phyloP scores from a whole-genome alignment of 2,888 invertebrate species.

The Perithous albicinctus region DNA sequence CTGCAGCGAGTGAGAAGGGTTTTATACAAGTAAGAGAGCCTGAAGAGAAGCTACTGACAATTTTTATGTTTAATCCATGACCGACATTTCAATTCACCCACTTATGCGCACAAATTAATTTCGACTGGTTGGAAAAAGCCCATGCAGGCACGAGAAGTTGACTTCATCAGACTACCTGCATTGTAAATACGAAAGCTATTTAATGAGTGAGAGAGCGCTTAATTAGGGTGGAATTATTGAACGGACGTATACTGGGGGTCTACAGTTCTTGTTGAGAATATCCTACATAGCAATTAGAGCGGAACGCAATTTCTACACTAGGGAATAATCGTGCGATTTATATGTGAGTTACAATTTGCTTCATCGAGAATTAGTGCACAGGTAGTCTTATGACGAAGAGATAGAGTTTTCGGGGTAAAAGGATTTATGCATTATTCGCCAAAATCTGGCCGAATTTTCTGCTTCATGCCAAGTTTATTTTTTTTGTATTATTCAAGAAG shows the following conservation, averaged over 20 bases:
- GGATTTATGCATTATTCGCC: not conserved
- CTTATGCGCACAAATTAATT: constrained; percentile 18
- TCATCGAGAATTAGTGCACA: not conserved
- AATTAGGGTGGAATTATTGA: not conserved
- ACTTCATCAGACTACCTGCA: not conserved
- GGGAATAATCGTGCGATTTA: not conserved
- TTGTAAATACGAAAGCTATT: not conserved
- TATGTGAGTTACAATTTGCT: constrained; percentile 8
- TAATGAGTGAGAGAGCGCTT: not conserved
- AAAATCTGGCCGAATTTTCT: constrained; percentile 16
- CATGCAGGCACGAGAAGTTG: not conserved
- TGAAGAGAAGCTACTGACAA: not conserved
- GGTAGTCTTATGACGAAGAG: not conserved
- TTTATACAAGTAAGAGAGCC: not conserved
- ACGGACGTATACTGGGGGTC: not conserved
- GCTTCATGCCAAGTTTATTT: constrained; percentile 17
- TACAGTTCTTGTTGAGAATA: not conserved
- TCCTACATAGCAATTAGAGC: constrained; percentile 14
- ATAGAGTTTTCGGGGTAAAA: constrained; percentile 5
- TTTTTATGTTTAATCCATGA: constrained; percentile 34
- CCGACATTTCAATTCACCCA: constrained; percentile 3
- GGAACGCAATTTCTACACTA: constrained; percentile 3
- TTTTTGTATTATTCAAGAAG: constrained; percentile 10
- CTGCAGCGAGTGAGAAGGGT: not conserved
- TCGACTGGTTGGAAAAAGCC: not conserved